phyloP scores from a whole-genome alignment of 2,113 vertebrate genomes.

The Salvelinus namaycush region DNA sequence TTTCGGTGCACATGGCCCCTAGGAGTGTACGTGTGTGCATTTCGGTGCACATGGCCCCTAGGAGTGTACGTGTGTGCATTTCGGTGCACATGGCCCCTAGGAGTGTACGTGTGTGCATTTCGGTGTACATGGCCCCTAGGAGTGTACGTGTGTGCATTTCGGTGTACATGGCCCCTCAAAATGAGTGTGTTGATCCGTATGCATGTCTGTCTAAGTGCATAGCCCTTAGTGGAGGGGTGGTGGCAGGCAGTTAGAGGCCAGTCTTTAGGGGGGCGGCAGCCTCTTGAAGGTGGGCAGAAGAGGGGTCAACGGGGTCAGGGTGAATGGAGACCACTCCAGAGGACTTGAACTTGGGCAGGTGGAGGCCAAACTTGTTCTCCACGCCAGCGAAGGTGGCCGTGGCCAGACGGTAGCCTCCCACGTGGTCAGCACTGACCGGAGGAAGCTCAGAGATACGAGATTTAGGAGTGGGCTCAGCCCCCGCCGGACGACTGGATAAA shows the following conservation, averaged over 20 bases:
- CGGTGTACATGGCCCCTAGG: constrained; percentile 27
- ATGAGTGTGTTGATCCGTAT: constrained; percentile 25
- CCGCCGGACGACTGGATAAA: constrained; percentile 82
- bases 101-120: constrained; percentile 10
- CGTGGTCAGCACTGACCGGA: constrained; percentile 85
- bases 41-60: constrained; percentile 30
- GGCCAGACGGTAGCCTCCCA: constrained; percentile 93
- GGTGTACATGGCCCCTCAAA: constrained; percentile 30
- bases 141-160: constrained; percentile 10
- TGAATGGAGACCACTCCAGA: constrained; percentile 73
- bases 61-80: constrained; percentile 6
- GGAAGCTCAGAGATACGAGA: constrained; percentile 93
- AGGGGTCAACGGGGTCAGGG: constrained; percentile 42
- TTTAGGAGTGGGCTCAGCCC: constrained; percentile 85
- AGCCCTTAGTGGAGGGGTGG: constrained; percentile 29
- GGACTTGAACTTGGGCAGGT: constrained; percentile 93
- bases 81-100: constrained; percentile 27
- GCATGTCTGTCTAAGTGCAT: constrained; percentile 19
- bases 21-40: constrained; percentile 1
- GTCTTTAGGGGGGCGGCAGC: constrained; percentile 46
- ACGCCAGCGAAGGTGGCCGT: constrained; percentile 96
- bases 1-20: constrained; percentile 34
- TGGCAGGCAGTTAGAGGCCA: constrained; percentile 36
- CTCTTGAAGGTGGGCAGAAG: neutral
- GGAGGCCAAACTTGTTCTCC: constrained; percentile 97